These are phyloP conservation scores for Momotus momota DNA, from an alignment of 2,797 vertebrate genomes.

Conservation along the genomic window DNA sequence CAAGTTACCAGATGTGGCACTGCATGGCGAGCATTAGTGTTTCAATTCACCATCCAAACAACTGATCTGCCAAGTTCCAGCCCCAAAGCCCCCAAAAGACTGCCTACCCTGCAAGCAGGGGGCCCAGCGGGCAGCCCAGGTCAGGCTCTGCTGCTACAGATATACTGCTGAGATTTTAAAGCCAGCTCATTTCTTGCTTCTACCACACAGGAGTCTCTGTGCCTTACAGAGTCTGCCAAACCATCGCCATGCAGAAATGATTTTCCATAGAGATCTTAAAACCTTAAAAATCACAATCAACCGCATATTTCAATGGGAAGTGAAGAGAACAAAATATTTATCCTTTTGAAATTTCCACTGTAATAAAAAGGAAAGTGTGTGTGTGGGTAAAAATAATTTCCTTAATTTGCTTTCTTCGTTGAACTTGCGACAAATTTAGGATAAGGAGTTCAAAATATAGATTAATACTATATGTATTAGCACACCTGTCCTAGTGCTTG, in stretches of 20 bases:
- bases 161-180: background rate
- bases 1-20: background rate
- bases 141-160: background rate
- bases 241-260: rapidly evolving
- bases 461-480: background rate
- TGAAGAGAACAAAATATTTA: background rate
- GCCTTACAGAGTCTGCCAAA: background rate
- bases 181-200: background rate
- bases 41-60: background rate
- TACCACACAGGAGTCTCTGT: background rate
- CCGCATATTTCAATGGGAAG: background rate
- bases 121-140: rapidly evolving
- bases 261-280: background rate
- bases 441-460: background rate
- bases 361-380: background rate
- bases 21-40: background rate
- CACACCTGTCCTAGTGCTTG: background rate
- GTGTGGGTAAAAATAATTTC: background rate
- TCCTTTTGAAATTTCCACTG: background rate
- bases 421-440: rapidly evolving
- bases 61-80: background rate
- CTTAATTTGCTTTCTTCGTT: background rate
- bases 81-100: background rate
- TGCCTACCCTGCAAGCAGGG: background rate
- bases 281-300: background rate